These are phyloP conservation scores for Drosophila aff. DNA, from an alignment of 1,140 invertebrate species.

Conservation along the genomic window DNA sequence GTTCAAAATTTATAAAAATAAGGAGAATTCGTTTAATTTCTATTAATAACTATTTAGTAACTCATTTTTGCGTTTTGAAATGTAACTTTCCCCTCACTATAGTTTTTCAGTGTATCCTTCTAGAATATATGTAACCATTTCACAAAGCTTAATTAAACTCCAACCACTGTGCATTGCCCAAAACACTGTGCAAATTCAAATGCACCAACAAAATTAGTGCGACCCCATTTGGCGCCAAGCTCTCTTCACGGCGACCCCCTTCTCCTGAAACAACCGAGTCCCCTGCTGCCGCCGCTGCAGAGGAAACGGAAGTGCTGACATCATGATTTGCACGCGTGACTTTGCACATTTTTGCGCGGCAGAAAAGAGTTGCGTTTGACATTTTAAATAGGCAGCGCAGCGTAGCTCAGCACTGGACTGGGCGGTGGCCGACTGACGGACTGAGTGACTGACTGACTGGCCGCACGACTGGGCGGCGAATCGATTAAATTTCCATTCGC, in stretches of 20 bases:
- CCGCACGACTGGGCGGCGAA: constrained; percentile 33
- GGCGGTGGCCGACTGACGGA: constrained; percentile 1
- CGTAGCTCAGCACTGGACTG: background rate
- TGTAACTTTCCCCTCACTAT: background rate
- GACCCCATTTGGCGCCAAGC: constrained; percentile 62
- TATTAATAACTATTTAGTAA: background rate
- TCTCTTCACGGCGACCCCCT: constrained; percentile 1
- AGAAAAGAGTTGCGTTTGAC: constrained; percentile 57
- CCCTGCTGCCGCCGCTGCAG: constrained; percentile 23
- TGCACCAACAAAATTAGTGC: constrained; percentile 64
- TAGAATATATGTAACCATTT: background rate
- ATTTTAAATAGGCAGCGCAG: constrained; percentile 61
- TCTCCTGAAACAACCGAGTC: background rate
- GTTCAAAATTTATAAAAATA: background rate
- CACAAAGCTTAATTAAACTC: background rate
- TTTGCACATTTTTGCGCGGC: constrained; percentile 64
- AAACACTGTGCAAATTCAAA: constrained; percentile 59
- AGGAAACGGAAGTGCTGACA: constrained; percentile 82
- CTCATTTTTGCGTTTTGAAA: background rate
- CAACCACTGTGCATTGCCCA: constrained; percentile 2
- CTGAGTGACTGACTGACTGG: constrained; percentile 17
- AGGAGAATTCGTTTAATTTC: background rate
- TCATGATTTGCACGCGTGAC: constrained; percentile 83
- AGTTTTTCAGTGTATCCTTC: background rate
- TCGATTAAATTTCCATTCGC: constrained; percentile 70